Conservation (phyloP, 2,113 vertebrate genomes). For the Alligator sinensis region DNA sequence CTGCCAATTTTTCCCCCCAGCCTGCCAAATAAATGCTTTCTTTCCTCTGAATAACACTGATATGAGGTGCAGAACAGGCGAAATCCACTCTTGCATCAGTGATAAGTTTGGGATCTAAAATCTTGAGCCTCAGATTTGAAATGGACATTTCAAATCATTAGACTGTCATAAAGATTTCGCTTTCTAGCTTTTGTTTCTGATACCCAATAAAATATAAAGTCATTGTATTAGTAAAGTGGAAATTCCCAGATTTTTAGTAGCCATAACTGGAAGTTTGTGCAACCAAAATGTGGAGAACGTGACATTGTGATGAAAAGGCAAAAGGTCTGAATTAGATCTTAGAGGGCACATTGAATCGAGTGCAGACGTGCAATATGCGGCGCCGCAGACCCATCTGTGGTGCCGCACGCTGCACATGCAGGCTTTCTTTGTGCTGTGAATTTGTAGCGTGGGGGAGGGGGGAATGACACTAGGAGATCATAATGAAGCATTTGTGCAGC, state of each 20-base stretch:
- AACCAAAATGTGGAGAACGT: background rate
- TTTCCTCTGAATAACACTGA: background rate
- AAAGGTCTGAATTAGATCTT: background rate
- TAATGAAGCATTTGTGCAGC: background rate
- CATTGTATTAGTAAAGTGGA: background rate
- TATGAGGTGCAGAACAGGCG: background rate
- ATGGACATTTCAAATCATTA: background rate
- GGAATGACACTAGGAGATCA: too few relatives aligned
- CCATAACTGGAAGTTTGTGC: background rate
- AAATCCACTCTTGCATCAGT: background rate
- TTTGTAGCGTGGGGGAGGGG: too few relatives aligned
- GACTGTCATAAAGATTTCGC: background rate
- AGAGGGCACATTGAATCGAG: background rate
- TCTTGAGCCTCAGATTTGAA: background rate
- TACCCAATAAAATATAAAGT: background rate
- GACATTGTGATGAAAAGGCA: background rate
- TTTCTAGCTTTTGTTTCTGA: background rate
- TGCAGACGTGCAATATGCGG: too few relatives aligned
- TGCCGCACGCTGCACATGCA: background rate
- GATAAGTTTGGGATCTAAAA: background rate
- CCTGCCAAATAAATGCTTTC: background rate
- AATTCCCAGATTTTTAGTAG: background rate
- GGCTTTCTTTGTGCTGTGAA: background rate
- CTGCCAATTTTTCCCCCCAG: conserved; percentile 9
- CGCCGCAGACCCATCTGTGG: background rate